Percentiles rank a stretch among this genome's conserved stretches.
Evolutionary conservation across 2,113 vertebrate genomes (phyloP).

Genomic region (Gorilla gorilla): DNA sequence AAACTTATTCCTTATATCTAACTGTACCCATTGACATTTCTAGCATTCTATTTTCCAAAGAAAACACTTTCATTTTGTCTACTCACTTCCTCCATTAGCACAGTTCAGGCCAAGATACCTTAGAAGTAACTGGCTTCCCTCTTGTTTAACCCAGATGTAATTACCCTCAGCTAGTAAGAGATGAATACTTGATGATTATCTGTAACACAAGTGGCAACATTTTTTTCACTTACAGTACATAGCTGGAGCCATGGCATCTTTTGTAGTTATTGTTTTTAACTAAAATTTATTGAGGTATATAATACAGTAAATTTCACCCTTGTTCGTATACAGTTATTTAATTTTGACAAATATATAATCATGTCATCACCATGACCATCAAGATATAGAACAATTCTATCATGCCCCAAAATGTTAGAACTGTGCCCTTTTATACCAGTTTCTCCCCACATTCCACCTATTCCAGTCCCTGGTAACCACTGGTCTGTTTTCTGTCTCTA

Average conservation of each 20-base stretch:
- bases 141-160: background rate
- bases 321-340: background rate
- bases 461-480: background rate
- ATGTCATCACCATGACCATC: background rate
- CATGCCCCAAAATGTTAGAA: background rate
- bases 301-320: background rate
- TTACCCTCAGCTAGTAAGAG: background rate
- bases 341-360: constrained; percentile 18
- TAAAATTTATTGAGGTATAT: background rate
- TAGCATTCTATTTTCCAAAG: background rate
- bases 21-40: background rate
- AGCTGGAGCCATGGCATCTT: background rate
- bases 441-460: background rate
- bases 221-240: background rate
- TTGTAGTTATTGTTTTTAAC: constrained; percentile 6
- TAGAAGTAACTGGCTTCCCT: background rate
- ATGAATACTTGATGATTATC: background rate
- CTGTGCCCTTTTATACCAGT: background rate
- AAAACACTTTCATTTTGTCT: background rate
- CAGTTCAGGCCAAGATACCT: background rate
- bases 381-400: background rate
- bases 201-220: background rate
- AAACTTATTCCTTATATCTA: background rate
- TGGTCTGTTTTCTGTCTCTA: background rate
- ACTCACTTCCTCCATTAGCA: background rate